Base-by-base conservation (phyloP, 2,888 invertebrate species). In the Drosophila mulleri region DNA sequence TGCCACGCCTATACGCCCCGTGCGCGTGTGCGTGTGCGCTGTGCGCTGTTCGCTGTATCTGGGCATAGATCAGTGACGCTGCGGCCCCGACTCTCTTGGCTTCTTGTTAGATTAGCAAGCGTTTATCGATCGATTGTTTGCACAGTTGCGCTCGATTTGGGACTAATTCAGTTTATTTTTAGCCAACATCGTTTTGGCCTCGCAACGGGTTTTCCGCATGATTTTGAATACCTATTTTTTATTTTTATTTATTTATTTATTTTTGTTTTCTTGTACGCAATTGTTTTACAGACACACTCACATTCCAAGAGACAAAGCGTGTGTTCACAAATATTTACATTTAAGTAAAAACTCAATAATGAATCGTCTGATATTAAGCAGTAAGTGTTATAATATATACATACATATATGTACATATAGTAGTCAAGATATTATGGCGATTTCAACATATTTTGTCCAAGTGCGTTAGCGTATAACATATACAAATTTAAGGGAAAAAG, bases 61-160 rank as follows among this genome's bases (percentile, higher is more conserved):
- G 58, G 35, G 16, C 59, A 26, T 12, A 68, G 77, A 76, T 76
- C 77, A 69, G 66, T 45, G 48, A 65, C 58, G 48, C 32, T 62
- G 4, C 14, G 42, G 26, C 26, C 41, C 18, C 61, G 45, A 20
- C 35, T 58, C 35, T 58, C 32, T 35, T 35, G 39, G 37, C 11
- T 42, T 35, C 9, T 42, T 23, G 9, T 29, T 44, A 52, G 53
- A 65, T 64, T 45, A 20, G 20, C 37, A 47, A 45, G 54, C 41
- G 61, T 61, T 61, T 78, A 82, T 82, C 82, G 86, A 83, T 83
- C 70, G 59, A 48, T 48, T 68, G 66, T 88, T 84, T 84, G 67
- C 65, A 84, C 84, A 84, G 84, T 88, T 88, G 80, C 61, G 61
- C 45, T 67, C 67, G 59, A 61, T 66, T 66, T 70, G 44, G 29